phyloP scores from a whole-genome alignment of 2,797 vertebrate genomes.

The Hylomyscus alleni region DNA sequence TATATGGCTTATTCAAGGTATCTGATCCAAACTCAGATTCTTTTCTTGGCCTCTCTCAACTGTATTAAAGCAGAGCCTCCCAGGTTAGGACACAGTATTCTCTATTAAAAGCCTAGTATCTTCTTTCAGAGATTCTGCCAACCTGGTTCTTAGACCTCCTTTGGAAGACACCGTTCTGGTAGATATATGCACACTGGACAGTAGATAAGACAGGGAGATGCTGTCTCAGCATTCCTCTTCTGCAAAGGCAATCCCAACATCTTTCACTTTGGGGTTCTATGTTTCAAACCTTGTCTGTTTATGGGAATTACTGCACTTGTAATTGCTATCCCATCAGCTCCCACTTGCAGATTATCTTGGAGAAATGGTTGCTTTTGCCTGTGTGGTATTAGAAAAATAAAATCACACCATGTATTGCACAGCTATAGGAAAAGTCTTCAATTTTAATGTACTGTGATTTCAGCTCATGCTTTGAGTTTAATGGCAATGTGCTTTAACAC shows the following conservation, averaged over 20 bases:
- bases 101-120: neutral
- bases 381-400: constrained; percentile 43
- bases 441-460: constrained; percentile 66
- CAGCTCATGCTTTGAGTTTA: constrained; percentile 73
- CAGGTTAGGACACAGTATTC: neutral
- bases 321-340: constrained; percentile 44
- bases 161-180: neutral
- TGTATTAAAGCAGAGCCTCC: neutral
- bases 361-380: constrained; percentile 52
- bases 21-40: neutral
- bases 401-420: neutral
- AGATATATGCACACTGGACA: neutral
- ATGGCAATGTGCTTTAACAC: constrained; percentile 84
- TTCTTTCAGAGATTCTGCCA: neutral
- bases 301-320: constrained; percentile 2
- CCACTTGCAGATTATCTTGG: neutral
- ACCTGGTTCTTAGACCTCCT: neutral
- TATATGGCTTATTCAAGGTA: neutral
- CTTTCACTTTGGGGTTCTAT: neutral
- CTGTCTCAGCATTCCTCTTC: neutral
- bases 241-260: neutral
- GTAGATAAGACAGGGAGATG: neutral
- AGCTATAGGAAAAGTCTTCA: constrained; percentile 71
- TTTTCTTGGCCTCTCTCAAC: neutral
- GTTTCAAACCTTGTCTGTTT: neutral